A percentile compares a stretch with the other conserved stretches of the same genome.
Conservation (phyloP, 2,888 invertebrate genomes). For the Lottia scabra region DNA sequence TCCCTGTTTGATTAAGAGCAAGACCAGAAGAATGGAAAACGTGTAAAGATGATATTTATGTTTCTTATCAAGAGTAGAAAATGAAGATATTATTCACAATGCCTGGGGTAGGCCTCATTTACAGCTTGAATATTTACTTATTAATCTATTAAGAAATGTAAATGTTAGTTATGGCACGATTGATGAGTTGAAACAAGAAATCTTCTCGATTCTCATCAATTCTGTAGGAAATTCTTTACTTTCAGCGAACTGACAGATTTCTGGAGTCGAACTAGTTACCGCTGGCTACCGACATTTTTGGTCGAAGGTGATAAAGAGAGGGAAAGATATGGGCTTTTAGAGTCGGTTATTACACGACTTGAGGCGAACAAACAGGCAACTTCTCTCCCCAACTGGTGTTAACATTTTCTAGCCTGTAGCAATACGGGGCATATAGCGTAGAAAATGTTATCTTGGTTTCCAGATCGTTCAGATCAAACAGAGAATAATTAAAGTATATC, state of each 20-base stretch:
- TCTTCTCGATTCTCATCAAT: neutral
- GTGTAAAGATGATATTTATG: no score
- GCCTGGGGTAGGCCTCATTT: no score
- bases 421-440: slow-evolving; percentile 3
- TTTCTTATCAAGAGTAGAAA: no score
- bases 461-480: slow-evolving; percentile 21
- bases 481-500: slow-evolving; percentile 19
- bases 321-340: slow-evolving; percentile 6
- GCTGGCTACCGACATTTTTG: slow-evolving; percentile 3
- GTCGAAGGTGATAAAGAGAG: slow-evolving; percentile 7
- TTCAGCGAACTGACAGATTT: neutral
- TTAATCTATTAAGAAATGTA: neutral
- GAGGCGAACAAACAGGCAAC: slow-evolving; percentile 6
- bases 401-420: neutral
- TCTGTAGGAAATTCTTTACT: neutral
- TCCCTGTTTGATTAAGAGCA: no score
- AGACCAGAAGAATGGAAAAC: no score
- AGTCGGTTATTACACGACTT: neutral
- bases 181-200: neutral
- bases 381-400: neutral
- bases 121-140: no score
- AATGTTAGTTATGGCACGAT: neutral
- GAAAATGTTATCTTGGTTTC: slow-evolving; percentile 16
- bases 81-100: no score
- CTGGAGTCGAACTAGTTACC: neutral